Percentiles rank a stretch among this genome's conserved stretches.
Conservation (phyloP, 2,888 invertebrate genomes). For the Drosophila buzzatii region DNA sequence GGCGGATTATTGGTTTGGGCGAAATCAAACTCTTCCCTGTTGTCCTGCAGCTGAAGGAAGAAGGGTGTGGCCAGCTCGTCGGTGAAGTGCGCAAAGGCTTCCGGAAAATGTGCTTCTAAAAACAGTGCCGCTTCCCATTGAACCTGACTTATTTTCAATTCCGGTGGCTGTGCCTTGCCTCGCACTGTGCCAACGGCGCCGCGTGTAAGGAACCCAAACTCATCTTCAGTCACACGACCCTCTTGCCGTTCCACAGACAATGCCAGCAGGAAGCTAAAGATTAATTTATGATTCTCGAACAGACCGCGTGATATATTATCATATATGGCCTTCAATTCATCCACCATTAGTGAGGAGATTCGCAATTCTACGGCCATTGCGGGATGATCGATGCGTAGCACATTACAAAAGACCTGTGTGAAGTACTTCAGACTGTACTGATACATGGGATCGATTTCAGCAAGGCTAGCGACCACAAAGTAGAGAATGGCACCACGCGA, state of each 20-base stretch:
- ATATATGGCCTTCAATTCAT: slow-evolving; percentile 93
- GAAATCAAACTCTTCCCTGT: slow-evolving; percentile 86
- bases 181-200: slow-evolving; percentile 89
- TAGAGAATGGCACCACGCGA: slow-evolving; percentile 95
- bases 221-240: slow-evolving; percentile 87
- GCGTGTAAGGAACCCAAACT: slow-evolving; percentile 93
- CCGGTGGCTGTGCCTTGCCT: slow-evolving; percentile 87
- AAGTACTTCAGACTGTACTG: slow-evolving; percentile 97
- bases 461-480: slow-evolving; percentile 94
- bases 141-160: slow-evolving; percentile 86
- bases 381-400: slow-evolving; percentile 91
- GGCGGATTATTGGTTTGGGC: slow-evolving; percentile 82
- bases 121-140: slow-evolving; percentile 90
- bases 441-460: slow-evolving; percentile 98
- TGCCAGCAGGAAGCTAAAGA: slow-evolving; percentile 94
- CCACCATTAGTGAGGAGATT: slow-evolving; percentile 89
- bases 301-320: slow-evolving; percentile 95
- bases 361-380: slow-evolving; percentile 88
- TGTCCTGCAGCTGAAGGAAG: slow-evolving; percentile 87
- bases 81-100: slow-evolving; percentile 86
- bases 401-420: slow-evolving; percentile 91
- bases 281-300: slow-evolving; percentile 95
- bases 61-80: slow-evolving; percentile 87
- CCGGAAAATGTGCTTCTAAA: slow-evolving; percentile 87
- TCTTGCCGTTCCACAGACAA: slow-evolving; percentile 89